Evolutionary conservation across 2,797 vertebrate species (phyloP).

Genomic region (Hirundo rustica): DNA sequence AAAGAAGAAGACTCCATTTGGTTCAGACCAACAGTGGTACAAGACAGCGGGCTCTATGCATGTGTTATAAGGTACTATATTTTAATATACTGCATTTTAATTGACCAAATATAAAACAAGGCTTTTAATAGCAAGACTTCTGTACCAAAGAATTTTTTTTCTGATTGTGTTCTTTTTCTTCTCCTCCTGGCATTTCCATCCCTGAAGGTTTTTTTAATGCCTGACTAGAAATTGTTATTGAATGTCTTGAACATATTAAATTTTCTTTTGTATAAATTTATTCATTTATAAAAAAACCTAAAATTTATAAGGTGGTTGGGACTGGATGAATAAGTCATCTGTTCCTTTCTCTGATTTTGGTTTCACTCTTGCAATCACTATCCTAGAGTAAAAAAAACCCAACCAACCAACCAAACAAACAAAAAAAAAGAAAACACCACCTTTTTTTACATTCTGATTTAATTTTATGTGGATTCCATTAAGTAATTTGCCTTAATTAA

Average conservation of each 20-base stretch:
- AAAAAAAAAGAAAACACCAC: too few species aligned
- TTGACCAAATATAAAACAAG: neutral
- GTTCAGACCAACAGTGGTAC: conserved; percentile 94
- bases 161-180: neutral
- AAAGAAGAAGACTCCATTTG: conserved; percentile 99
- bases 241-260: neutral
- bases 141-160: neutral
- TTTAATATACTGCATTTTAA: conserved; percentile 41
- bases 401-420: too few species aligned
- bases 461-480: neutral
- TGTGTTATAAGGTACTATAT: conserved; percentile 91
- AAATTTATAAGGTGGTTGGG: neutral
- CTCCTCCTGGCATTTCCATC: neutral
- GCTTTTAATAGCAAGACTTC: neutral
- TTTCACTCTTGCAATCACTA: neutral
- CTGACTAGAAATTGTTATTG: neutral
- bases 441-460: neutral
- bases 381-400: neutral
- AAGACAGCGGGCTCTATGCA: conserved; percentile 95
- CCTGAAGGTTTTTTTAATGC: neutral
- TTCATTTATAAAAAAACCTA: neutral
- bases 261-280: neutral
- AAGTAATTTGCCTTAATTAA: neutral
- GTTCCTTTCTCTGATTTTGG: neutral
- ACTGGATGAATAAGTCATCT: neutral